These are phyloP conservation scores for Cerastoderma edule DNA, from an alignment of 2,888 invertebrate species.

Conservation along the genomic window DNA sequence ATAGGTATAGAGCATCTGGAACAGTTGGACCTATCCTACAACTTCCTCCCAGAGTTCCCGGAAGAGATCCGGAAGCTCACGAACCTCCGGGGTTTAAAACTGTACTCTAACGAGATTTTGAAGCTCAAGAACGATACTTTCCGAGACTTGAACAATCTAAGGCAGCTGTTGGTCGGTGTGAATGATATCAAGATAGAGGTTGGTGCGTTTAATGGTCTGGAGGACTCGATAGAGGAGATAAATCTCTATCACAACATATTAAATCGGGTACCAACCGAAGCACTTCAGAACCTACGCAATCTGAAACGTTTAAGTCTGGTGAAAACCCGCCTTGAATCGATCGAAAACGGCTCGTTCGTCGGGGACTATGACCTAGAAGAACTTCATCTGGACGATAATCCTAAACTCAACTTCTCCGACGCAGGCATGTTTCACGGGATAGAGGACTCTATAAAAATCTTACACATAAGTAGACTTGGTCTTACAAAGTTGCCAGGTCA, in stretches of 20 bases:
- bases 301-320: slow-evolving; percentile 55
- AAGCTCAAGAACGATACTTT: slow-evolving; percentile 51
- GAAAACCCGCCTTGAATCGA: slow-evolving; percentile 37
- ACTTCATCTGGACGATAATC: slow-evolving; percentile 55
- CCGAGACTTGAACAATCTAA: slow-evolving; percentile 46
- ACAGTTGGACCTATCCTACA: slow-evolving; percentile 57
- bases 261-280: slow-evolving; percentile 53
- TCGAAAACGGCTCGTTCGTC: slow-evolving; percentile 57
- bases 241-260: slow-evolving; percentile 64
- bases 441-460: slow-evolving; percentile 60
- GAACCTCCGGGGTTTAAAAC: slow-evolving; percentile 52
- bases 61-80: slow-evolving; percentile 43
- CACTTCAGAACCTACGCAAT: slow-evolving; percentile 50
- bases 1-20: slow-evolving; percentile 54
- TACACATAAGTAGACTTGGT: slow-evolving; percentile 58
- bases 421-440: slow-evolving; percentile 61
- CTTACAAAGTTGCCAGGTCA: slow-evolving; percentile 52
- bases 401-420: slow-evolving; percentile 44
- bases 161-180: slow-evolving; percentile 56
- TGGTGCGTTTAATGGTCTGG: slow-evolving; percentile 59
- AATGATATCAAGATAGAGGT: slow-evolving; percentile 63
- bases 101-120: slow-evolving; percentile 56
- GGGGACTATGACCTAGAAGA: slow-evolving; percentile 53
- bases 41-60: slow-evolving; percentile 54
- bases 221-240: slow-evolving; percentile 58